A percentile compares a stretch with the other conserved stretches of the same genome.
These are phyloP conservation scores for Dryococelus australis DNA, from an alignment of 2,888 invertebrate genomes.

Conservation along the genomic window DNA sequence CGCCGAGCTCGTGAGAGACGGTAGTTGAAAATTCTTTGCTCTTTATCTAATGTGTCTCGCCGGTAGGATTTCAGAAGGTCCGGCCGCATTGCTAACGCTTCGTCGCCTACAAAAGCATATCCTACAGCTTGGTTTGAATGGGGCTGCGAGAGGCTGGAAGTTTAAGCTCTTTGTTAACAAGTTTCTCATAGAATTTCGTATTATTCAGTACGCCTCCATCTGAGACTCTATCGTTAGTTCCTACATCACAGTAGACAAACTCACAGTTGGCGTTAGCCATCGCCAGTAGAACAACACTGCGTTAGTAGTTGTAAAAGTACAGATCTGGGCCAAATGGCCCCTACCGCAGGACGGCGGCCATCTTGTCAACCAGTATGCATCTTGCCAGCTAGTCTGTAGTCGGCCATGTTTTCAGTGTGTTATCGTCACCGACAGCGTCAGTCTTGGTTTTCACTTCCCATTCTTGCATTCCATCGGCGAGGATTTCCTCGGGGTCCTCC, in stretches of 20 bases:
- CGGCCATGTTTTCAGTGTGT: too few species aligned
- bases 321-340: too few species aligned
- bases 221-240: not conserved
- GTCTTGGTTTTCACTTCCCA: too few species aligned
- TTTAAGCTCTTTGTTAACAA: not conserved
- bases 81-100: conserved; percentile 43
- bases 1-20: not conserved
- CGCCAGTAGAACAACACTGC: conserved; percentile 43
- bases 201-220: not conserved
- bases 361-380: too few species aligned
- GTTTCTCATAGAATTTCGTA: not conserved
- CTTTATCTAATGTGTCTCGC: conserved; percentile 30
- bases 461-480: too few species aligned
- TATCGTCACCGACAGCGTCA: too few species aligned
- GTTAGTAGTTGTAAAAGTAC: too few species aligned
- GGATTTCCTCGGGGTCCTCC: too few species aligned
- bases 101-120: conserved; percentile 17
- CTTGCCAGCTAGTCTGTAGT: too few species aligned
- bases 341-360: too few species aligned
- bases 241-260: conserved; percentile 41
- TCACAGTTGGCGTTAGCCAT: conserved; percentile 46
- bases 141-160: not conserved
- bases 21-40: not conserved
- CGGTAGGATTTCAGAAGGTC: conserved; percentile 39
- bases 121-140: not conserved